Evolutionary conservation across 2,888 invertebrate species (phyloP), one percentile per base, ranked within the genome.

Genomic region (Fragum sueziense): DNA sequence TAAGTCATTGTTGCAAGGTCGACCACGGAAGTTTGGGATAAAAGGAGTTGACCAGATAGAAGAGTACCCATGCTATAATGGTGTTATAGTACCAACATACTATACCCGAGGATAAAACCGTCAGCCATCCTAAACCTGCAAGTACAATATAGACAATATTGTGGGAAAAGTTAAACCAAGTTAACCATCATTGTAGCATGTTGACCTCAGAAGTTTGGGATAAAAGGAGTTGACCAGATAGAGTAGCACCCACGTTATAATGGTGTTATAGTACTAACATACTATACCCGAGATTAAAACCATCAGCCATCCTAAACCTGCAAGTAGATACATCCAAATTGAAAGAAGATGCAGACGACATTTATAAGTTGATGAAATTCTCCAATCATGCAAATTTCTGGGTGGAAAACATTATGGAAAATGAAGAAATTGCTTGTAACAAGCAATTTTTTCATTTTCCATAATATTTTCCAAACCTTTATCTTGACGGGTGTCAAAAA

Each of bases 31-130:
- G 94, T 31, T 96, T 96, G 85, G 95, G 95, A 96, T 96, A 95
- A 93, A 98, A 96, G 91, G 97, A 97, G 91, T 97, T 97, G 93
- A 97, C 97, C 81, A 98, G 95, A 92, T 97, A 98, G 94, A 96
- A 98, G 94, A 98, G 96, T 91, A 97, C 97, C 98, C 98, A 98
- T 68, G 98, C 97, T 90, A 98, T 97, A 93, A 98, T 98, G 87
- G 98, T 97, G 92, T 98, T 98, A 94, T 98, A 98, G 94, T 98
- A 98, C 75, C 98, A 94, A 2, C 97, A 97, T 80, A 98, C 97
- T 93, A 98, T 97, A 87, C 97, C 96, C 1, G 98, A 97, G 81
- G 98, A 97, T 2, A 94, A 88, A 20, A 94, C 91, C 74, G 94
- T 94, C 33, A 94, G 93, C 87, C 93, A 93, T 0, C 94, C 94